Evolutionary conservation across 2,113 vertebrate genomes (phyloP).

Genomic region (Gallinago undulata): DNA sequence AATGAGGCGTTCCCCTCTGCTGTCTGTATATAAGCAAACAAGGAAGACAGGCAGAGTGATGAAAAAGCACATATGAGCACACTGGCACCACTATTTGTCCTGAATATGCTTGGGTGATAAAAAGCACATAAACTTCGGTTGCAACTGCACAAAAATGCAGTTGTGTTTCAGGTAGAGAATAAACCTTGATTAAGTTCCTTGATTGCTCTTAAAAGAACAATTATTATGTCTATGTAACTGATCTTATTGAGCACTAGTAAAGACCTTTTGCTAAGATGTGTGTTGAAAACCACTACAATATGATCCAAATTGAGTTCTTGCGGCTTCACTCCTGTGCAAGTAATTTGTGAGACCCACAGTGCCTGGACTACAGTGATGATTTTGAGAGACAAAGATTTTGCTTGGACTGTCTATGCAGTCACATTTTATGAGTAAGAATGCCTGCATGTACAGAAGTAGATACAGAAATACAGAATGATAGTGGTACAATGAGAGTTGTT

Average conservation of each 20-base stretch:
- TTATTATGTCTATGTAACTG: background rate
- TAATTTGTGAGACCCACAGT: background rate
- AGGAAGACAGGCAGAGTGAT: background rate
- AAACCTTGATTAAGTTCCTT: background rate
- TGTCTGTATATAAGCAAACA: background rate
- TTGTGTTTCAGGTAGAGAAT: background rate
- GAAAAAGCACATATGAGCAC: background rate
- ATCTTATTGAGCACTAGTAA: background rate
- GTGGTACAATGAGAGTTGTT: background rate
- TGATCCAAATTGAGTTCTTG: background rate
- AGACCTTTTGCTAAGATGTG: background rate
- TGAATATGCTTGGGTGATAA: background rate
- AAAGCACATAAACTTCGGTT: background rate
- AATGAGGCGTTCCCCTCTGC: background rate
- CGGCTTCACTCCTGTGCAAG: background rate
- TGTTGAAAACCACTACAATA: background rate
- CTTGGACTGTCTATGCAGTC: background rate
- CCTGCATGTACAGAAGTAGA: background rate
- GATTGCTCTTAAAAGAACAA: background rate
- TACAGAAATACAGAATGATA: background rate
- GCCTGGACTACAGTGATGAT: background rate
- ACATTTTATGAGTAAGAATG: background rate
- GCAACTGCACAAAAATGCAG: background rate
- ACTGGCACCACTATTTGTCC: background rate
- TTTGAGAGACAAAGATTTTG: background rate